phyloP scores from a whole-genome alignment of 2,888 invertebrate genomes.

The Drosophila parthenogenetica region DNA sequence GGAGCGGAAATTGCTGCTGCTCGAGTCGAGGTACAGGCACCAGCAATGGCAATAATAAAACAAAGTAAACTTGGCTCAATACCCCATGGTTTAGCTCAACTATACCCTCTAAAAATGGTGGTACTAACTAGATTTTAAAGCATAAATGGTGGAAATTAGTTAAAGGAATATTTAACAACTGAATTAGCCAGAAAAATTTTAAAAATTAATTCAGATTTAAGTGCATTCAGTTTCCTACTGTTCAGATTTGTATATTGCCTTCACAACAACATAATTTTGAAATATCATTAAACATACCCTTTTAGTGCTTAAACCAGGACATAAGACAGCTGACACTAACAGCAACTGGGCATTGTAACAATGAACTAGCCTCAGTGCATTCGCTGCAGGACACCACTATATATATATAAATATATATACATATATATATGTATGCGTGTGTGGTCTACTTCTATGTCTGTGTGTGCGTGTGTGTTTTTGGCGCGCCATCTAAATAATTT shows the following conservation, averaged over 20 bases:
- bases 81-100: background rate
- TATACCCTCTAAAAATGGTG: slow-evolving; percentile 22
- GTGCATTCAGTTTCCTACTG: too few relatives aligned
- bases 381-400: slow-evolving; percentile 47
- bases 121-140: background rate
- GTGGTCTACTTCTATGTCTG: slow-evolving; percentile 18
- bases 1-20: slow-evolving; percentile 76
- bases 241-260: too few relatives aligned
- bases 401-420: background rate
- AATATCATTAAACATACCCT: background rate
- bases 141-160: too few relatives aligned
- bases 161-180: too few relatives aligned
- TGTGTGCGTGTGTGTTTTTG: slow-evolving; percentile 22
- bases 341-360: slow-evolving; percentile 56
- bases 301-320: slow-evolving; percentile 13
- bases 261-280: too few relatives aligned
- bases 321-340: slow-evolving; percentile 17
- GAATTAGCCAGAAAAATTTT: too few relatives aligned
- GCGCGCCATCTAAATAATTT: slow-evolving; percentile 59
- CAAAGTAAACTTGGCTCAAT: slow-evolving; percentile 15
- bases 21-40: slow-evolving; percentile 39
- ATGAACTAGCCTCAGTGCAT: slow-evolving; percentile 59
- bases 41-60: slow-evolving; percentile 33
- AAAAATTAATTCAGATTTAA: too few relatives aligned
- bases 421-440: slow-evolving; percentile 6